These are phyloP conservation scores for Halictus ligatus DNA, from an alignment of 2,888 invertebrate genomes.

Conservation along the genomic window DNA sequence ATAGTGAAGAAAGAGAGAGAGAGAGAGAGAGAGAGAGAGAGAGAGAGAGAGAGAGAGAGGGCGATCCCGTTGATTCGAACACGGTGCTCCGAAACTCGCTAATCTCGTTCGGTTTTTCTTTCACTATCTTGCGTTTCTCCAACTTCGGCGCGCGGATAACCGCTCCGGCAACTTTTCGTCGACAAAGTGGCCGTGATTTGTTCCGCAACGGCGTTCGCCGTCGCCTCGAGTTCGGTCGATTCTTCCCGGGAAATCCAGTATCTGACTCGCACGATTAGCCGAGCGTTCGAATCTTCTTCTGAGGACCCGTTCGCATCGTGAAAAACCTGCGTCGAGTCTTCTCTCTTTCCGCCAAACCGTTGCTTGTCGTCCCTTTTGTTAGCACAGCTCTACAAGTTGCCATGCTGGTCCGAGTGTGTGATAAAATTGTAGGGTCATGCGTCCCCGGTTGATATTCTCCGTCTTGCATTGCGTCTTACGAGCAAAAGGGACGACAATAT, in stretches of 20 bases:
- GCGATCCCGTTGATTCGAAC: background rate
- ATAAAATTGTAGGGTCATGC: no score
- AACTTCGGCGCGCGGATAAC: constrained; percentile 8
- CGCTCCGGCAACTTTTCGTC: constrained; percentile 23
- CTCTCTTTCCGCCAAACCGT: no score
- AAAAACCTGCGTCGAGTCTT: background rate
- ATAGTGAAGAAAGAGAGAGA: background rate
- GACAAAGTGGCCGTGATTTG: constrained; percentile 16
- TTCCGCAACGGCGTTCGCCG: background rate
- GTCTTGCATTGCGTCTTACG: no score
- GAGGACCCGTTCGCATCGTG: background rate
- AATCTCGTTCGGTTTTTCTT: constrained; percentile 48
- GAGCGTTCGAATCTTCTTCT: no score
- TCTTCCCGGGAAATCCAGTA: constrained; percentile 10
- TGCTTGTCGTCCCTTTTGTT: background rate
- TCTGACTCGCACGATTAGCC: background rate
- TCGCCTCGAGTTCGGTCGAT: constrained; percentile 27
- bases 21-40: background rate
- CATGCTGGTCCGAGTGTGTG: no score
- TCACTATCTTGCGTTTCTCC: constrained; percentile 9
- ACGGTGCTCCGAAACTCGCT: constrained; percentile 22
- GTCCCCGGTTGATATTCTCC: no score
- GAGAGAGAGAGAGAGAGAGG: background rate
- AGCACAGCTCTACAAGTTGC: no score
- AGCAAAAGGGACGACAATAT: no score